Conservation (phyloP, 1,140 invertebrate genomes). For the Lamellibrachia luymesi region DNA sequence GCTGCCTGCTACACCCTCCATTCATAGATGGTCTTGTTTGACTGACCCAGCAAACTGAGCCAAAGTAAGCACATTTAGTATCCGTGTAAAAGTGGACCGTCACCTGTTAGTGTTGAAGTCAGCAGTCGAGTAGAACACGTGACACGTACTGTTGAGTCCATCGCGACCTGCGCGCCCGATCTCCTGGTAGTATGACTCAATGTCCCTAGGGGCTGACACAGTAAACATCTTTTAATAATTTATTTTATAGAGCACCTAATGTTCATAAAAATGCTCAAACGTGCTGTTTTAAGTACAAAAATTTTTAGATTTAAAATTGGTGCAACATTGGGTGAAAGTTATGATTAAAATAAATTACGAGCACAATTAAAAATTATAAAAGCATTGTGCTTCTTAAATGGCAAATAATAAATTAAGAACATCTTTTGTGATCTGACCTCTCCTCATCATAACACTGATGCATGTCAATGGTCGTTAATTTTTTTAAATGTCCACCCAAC, state of each 20-base stretch:
- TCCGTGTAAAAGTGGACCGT: background rate
- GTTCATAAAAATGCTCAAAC: background rate
- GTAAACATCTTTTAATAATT: background rate
- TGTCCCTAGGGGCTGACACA: constrained; percentile 72
- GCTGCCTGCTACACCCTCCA: background rate
- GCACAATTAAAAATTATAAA: background rate
- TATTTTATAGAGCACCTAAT: background rate
- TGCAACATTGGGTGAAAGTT: background rate
- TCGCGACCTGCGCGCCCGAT: constrained; percentile 80
- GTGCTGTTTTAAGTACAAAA: background rate
- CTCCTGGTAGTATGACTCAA: constrained; percentile 91
- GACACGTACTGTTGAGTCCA: constrained; percentile 78
- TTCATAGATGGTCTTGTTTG: background rate
- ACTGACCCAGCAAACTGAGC: too few relatives aligned
- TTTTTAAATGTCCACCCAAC: too few relatives aligned
- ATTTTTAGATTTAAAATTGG: background rate
- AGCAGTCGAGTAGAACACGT: constrained; percentile 82
- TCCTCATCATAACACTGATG: background rate
- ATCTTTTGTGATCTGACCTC: too few relatives aligned
- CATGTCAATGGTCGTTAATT: too few relatives aligned
- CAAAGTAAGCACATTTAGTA: too few relatives aligned
- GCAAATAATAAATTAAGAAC: background rate
- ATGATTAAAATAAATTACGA: background rate
- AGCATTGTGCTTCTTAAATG: background rate
- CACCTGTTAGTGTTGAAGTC: constrained; percentile 64